Evolutionary conservation across 2,797 vertebrate species (phyloP).

Genomic region (Tamandua tetradactyla): DNA sequence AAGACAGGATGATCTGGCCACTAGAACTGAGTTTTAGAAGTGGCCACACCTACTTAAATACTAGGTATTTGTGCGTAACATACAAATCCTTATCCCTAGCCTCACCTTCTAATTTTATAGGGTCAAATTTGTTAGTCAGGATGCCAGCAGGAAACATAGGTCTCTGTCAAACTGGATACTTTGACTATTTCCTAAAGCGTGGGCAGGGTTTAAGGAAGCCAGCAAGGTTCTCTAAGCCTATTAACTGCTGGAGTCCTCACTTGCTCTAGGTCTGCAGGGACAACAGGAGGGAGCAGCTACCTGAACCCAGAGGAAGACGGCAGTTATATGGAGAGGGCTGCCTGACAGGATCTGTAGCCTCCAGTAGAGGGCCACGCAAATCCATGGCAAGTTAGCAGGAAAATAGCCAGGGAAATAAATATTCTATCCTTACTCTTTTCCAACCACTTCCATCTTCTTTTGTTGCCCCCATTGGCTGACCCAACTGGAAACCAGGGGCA

Average conservation of each 20-base stretch:
- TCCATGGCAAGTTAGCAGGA: neutral
- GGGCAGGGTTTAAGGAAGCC: conserved; percentile 23
- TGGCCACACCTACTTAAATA: neutral
- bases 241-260: neutral
- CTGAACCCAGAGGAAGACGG: neutral
- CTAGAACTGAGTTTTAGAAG: neutral
- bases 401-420: neutral
- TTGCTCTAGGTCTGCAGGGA: neutral
- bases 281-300: neutral
- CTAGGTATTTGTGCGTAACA: conserved; percentile 20
- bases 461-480: neutral
- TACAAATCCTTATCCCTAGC: neutral
- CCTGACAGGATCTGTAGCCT: neutral
- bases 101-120: conserved; percentile 20
- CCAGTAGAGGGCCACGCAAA: neutral
- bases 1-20: neutral
- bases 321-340: neutral
- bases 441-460: neutral
- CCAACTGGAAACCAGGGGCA: neutral
- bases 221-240: neutral
- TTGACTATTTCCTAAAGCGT: neutral
- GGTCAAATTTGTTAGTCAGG: neutral
- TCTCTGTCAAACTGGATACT: neutral
- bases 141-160: neutral
- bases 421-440: neutral